Evolutionary conservation across 2,797 vertebrate species (phyloP), one percentile per base, ranked within the genome.

Genomic region (Danio jaintianensis): DNA sequence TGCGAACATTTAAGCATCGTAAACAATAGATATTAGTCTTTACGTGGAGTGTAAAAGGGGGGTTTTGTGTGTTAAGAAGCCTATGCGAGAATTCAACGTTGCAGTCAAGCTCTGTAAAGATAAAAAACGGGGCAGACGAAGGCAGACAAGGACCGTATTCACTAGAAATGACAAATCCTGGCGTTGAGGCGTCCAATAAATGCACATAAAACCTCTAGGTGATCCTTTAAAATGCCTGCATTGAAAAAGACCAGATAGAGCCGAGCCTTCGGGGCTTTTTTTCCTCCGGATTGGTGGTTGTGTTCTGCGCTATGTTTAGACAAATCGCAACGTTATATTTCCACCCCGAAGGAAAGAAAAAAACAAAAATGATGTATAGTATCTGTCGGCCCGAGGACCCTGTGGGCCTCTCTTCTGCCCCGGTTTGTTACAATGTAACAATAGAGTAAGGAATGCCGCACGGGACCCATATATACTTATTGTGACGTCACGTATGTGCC

Each of bases 361-460:
- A 83, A 86, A 82, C 48, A 75, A 77, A 56, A 71, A 69, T 62
- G 83, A 62, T 82, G 86, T 86, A 56, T 69, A 38, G 55, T 79
- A 77, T 76, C 18, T 13, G 29, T 56, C 82, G 85, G 86, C 88
- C 86, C 87, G 91, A 90, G 89, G 89, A 82, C 82, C 89, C 83
- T 68, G 64, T 80, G 72, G 86, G 86, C 77, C 87, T 85, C 85
- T 83, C 84, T 87, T 88, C 89, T 87, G 89, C 91, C 91, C 89
- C 92, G 89, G 91, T 83, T 89, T 90, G 90, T 90, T 91, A 93
- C 91, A 90, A 86, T 88, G 91, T 93, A 95, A 95, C 93, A 95
- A 95, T 94, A 92, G 93, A 92, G 91, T 88, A 86, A 90, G 83
- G 86, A 91, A 91, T 87, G 87, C 90, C 89, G 89, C 89, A 89